These are phyloP conservation scores for Cololabis saira DNA, from an alignment of 2,113 vertebrate genomes.

Conservation along the genomic window DNA sequence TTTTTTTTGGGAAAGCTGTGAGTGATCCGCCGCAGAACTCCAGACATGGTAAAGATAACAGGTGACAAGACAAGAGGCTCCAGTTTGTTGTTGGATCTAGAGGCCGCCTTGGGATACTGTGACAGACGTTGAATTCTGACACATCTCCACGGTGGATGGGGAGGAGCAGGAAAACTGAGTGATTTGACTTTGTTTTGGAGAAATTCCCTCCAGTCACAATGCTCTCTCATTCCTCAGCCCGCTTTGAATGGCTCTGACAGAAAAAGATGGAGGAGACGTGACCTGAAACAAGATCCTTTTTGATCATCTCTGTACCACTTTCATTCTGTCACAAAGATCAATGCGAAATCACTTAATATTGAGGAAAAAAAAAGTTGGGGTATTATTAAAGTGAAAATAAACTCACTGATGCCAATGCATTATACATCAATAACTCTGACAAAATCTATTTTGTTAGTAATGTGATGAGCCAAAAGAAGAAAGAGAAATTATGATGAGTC, in stretches of 20 bases:
- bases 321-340: constrained; percentile 81
- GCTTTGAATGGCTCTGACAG: constrained; percentile 70
- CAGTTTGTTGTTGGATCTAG: constrained; percentile 60
- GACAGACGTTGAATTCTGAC: constrained; percentile 73
- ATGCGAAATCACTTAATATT: constrained; percentile 74
- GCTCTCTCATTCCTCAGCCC: constrained; percentile 57
- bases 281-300: constrained; percentile 79
- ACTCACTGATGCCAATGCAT: constrained; percentile 73
- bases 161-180: constrained; percentile 63
- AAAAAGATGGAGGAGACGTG: constrained; percentile 74
- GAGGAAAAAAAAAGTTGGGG: constrained; percentile 66
- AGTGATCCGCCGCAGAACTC: constrained; percentile 59
- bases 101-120: constrained; percentile 67
- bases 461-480: constrained; percentile 71
- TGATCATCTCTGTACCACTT: constrained; percentile 79
- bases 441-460: constrained; percentile 81
- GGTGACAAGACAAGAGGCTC: constrained; percentile 75
- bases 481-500: constrained; percentile 66
- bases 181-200: constrained; percentile 71
- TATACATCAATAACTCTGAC: constrained; percentile 81
- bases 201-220: constrained; percentile 65
- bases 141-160: constrained; percentile 53
- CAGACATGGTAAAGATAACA: constrained; percentile 71
- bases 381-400: constrained; percentile 75
- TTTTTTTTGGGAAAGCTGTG: constrained; percentile 66